Evolutionary conservation across 2,797 vertebrate species (phyloP).

Genomic region (Strix occidentalis): DNA sequence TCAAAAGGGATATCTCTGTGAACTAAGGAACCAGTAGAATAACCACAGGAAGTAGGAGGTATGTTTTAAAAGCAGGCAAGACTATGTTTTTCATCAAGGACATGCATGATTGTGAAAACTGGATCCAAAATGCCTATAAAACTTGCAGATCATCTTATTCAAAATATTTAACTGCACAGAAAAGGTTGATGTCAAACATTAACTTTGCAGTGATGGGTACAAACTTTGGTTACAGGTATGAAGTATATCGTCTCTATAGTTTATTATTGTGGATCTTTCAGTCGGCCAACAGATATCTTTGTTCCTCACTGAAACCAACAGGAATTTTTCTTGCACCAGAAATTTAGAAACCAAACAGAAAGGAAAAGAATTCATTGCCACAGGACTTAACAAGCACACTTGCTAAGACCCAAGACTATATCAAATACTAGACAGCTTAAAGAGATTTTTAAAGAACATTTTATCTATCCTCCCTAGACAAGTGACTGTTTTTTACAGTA

Average conservation of each 20-base stretch:
- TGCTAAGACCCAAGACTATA: neutral
- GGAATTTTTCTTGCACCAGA: neutral
- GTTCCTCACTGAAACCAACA: neutral
- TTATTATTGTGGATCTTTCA: neutral
- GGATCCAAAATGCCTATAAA: neutral
- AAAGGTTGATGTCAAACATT: neutral
- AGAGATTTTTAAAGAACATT: neutral
- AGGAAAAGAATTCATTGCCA: neutral
- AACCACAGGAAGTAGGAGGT: neutral
- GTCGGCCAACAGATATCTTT: neutral
- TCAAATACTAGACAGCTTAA: neutral
- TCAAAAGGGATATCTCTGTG: neutral
- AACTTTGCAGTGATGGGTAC: neutral
- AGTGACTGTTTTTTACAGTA: neutral
- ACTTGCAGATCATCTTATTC: neutral
- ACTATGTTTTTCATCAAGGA: neutral
- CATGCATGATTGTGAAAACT: neutral
- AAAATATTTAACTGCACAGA: neutral
- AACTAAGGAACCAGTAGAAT: neutral
- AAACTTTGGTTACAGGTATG: neutral
- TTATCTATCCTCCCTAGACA: neutral
- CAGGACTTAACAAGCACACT: neutral
- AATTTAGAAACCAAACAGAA: neutral
- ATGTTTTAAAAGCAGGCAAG: neutral
- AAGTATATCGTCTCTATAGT: neutral